These are phyloP conservation scores for Oscheius sp. DNA, from an alignment of 2,888 invertebrate species.

Conservation along the genomic window DNA sequence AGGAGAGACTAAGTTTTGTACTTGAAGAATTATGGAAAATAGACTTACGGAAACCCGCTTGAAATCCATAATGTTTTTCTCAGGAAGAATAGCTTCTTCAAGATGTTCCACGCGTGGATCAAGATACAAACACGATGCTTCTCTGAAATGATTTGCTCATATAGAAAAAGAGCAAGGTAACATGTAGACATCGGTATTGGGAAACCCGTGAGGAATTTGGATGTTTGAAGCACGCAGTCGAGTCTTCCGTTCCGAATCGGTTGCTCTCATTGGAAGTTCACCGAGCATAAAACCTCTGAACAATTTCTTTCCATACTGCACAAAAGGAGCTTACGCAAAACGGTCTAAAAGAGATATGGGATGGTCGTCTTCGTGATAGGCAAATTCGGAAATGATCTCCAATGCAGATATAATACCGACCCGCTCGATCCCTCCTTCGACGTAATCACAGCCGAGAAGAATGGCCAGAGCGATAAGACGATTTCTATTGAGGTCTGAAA, in stretches of 20 bases:
- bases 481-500: conserved; percentile 43
- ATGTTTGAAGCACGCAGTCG: conserved; percentile 38
- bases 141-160: conserved; percentile 30
- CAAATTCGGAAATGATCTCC: conserved; percentile 57
- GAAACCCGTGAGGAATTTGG: conserved; percentile 46
- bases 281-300: conserved; percentile 40
- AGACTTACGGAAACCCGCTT: conserved; percentile 21
- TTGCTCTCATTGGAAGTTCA: conserved; percentile 45
- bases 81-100: background rate
- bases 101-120: conserved; percentile 35
- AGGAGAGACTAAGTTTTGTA: conserved; percentile 12
- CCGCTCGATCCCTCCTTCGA: conserved; percentile 45
- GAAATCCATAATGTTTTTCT: conserved; percentile 7
- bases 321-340: conserved; percentile 47
- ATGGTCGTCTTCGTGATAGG: conserved; percentile 51
- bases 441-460: conserved; percentile 96
- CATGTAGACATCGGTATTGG: conserved; percentile 47
- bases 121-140: conserved; percentile 48
- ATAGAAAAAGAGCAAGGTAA: conserved; percentile 20
- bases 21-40: background rate
- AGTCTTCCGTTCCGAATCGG: conserved; percentile 42
- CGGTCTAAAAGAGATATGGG: conserved; percentile 58
- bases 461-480: conserved; percentile 87
- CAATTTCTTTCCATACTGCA: too few species aligned
- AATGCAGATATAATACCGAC: conserved; percentile 51